Conservation (phyloP, 2,113 vertebrate species). For the Indicator maculatus region DNA sequence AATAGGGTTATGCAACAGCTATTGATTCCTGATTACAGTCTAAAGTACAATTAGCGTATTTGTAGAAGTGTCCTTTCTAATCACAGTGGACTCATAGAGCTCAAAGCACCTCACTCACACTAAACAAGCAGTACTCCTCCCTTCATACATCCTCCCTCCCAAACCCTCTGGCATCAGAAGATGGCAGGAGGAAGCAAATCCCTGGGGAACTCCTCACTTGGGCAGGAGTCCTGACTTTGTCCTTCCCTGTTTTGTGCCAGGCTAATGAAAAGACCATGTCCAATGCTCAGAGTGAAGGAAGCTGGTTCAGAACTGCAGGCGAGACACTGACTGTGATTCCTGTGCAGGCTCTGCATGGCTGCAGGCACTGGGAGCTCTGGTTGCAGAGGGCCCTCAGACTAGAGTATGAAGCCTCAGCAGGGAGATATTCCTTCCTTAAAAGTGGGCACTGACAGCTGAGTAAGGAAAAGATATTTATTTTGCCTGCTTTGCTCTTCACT, state of each 20-base stretch:
- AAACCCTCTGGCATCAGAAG: background rate
- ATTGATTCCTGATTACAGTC: slow-evolving; percentile 17
- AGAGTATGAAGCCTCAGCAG: fast-evolving
- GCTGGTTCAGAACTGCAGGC: background rate
- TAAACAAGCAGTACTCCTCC: background rate
- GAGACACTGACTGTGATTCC: background rate
- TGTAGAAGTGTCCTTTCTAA: slow-evolving; percentile 5
- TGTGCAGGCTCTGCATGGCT: background rate
- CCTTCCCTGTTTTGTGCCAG: background rate
- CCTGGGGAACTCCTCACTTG: background rate
- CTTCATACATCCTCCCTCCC: background rate
- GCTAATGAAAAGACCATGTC: background rate
- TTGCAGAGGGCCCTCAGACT: background rate
- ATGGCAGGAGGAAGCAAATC: background rate
- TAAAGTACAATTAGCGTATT: background rate
- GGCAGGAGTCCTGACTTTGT: background rate
- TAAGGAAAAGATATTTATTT: slow-evolving; percentile 8
- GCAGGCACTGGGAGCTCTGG: fast-evolving
- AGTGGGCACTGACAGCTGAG: background rate
- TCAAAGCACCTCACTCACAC: background rate
- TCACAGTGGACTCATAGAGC: slow-evolving; percentile 4
- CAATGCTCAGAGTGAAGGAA: background rate
- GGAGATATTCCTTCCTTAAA: background rate
- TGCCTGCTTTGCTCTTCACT: background rate
- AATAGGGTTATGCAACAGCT: slow-evolving; percentile 37